These are phyloP conservation scores for Pseudocheirus occidentalis DNA, from an alignment of 2,797 vertebrate genomes.

Conservation along the genomic window DNA sequence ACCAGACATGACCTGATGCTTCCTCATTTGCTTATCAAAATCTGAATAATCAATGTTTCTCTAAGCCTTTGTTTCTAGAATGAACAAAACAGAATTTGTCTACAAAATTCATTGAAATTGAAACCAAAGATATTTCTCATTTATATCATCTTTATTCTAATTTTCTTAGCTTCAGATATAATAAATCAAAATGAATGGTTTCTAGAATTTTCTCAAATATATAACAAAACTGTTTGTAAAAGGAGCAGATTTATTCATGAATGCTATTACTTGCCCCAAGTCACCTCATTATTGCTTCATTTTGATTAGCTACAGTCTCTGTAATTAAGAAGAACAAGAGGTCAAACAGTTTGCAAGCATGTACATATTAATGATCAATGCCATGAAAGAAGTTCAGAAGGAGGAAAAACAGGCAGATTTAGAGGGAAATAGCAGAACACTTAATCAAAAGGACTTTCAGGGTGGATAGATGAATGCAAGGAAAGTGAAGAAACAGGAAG, in stretches of 20 bases:
- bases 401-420: background rate
- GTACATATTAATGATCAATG: background rate
- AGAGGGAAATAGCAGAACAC: background rate
- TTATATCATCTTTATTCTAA: conserved; percentile 41
- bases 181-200: background rate
- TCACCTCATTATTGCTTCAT: background rate
- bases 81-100: conserved; percentile 20
- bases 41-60: conserved; percentile 36
- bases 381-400: background rate
- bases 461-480: background rate
- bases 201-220: background rate
- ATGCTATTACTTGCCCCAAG: background rate
- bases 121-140: conserved; percentile 42
- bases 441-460: background rate
- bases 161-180: conserved; percentile 46
- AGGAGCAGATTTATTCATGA: background rate
- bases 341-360: background rate
- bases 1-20: background rate
- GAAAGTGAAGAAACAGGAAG: background rate
- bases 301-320: background rate
- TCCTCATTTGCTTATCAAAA: conserved; percentile 37
- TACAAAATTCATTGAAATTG: conserved; percentile 12
- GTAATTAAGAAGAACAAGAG: background rate
- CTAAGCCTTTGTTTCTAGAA: conserved; percentile 44
- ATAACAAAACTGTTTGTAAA: background rate